Conservation (phyloP, 2,888 invertebrate genomes). For the Caenorhabditis sp. region DNA sequence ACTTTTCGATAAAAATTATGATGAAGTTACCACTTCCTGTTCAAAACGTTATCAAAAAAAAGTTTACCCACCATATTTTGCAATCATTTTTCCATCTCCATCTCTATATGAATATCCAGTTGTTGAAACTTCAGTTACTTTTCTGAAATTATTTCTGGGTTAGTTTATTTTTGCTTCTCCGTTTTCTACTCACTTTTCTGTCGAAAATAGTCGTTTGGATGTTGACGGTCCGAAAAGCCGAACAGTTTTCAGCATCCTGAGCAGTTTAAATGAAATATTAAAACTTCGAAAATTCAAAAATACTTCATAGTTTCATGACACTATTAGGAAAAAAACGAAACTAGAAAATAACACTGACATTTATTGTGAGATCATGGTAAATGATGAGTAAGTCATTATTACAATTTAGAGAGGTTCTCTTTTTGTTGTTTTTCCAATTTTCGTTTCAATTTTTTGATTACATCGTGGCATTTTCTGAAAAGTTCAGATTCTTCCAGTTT, state of each 20-base stretch:
- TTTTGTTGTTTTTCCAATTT: background rate
- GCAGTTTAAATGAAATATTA: background rate
- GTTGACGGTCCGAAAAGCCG: background rate
- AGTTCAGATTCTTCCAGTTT: background rate
- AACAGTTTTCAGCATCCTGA: background rate
- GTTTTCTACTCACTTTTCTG: background rate
- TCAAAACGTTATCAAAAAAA: no score
- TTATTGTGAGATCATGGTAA: background rate
- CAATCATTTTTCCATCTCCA: constrained; percentile 16
- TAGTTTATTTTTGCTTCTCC: no score
- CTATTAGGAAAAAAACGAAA: no score
- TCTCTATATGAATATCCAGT: constrained; percentile 29
- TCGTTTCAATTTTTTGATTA: constrained; percentile 2
- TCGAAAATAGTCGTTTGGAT: background rate
- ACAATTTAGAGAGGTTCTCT: no score
- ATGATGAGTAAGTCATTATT: background rate
- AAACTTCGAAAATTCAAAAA: background rate
- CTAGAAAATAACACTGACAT: background rate
- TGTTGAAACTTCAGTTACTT: constrained; percentile 18
- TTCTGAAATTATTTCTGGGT: constrained; percentile 13
- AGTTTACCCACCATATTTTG: constrained; percentile 25
- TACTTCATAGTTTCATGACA: no score
- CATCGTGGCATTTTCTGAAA: background rate
- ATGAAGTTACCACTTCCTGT: no score
- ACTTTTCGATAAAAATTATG: no score